Conservation (phyloP, 2,113 vertebrate genomes). For the Rhinolophus ferrumequinum region DNA sequence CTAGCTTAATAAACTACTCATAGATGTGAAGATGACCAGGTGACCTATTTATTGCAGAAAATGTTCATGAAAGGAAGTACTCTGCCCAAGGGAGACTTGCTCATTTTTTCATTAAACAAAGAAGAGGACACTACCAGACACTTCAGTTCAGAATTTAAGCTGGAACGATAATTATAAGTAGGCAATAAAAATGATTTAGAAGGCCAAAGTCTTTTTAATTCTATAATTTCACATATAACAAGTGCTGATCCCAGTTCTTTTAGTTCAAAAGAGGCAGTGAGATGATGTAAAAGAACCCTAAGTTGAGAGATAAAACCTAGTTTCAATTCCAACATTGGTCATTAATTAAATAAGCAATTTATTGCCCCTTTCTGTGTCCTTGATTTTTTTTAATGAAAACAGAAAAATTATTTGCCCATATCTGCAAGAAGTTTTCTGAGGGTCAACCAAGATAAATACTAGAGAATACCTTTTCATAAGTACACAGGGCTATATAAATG, state of each 20-base stretch:
- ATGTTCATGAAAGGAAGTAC: neutral
- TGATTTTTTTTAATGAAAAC: neutral
- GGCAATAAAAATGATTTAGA: conserved; percentile 18
- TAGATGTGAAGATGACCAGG: neutral
- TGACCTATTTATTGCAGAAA: neutral
- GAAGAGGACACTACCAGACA: neutral
- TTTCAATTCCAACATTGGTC: neutral
- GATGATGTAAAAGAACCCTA: neutral
- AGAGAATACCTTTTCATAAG: neutral
- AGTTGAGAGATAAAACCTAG: neutral
- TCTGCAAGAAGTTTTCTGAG: neutral
- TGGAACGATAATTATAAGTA: neutral
- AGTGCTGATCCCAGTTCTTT: neutral
- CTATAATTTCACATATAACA: neutral
- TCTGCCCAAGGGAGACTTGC: neutral
- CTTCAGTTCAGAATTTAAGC: conserved; percentile 14
- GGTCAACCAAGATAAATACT: neutral
- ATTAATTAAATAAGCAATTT: conserved; percentile 22
- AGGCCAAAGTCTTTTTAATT: neutral
- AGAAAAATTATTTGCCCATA: neutral
- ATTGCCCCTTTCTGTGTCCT: neutral
- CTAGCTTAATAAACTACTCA: neutral
- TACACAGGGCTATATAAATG: neutral
- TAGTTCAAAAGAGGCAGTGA: neutral
- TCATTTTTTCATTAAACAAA: conserved; percentile 13